Base-by-base conservation (phyloP, 2,888 invertebrate genomes). In the Chironomus riparius region DNA sequence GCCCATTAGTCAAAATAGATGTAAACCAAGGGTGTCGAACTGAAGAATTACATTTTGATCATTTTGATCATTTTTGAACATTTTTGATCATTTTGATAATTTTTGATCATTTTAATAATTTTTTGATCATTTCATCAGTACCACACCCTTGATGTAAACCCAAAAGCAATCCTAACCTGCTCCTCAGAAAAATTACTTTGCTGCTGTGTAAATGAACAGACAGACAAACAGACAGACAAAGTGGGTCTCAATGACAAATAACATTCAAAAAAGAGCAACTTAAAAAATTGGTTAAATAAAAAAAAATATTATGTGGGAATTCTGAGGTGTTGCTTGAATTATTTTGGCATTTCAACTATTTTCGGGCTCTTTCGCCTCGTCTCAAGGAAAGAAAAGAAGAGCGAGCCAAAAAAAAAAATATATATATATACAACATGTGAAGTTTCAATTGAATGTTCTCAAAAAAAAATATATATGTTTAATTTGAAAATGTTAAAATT, bases 321-420 rank as follows among this genome's bases (percentile, higher is more conserved):
- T 71, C 28, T 56, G 71, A 71, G 71, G 71, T 71, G 71, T 71
- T 71, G 71, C 71, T 50, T n/a, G 71, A 71, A 71, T 56, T 71
- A 56, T 71, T 71, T 71, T 71, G 71, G 71, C 71, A 71, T 71
- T 71, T 71, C 71, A 47, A 47, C 28, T 71, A 71, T 71, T 70
- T 71, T 47, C 50, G 13, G 21, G 12, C 24, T 65, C 65, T 56
- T 10, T 70, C 48, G 48, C n/a, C 12, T 47, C 18, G 5, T 56
- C n/a, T 15, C 56, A 56, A 56, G 15, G 15, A 38, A 10, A 38
- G 38, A 38, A 38, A 38, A 38, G 7, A 38, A 65, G 18, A 65
- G n/a, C 24, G 24, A 24, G 56, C 56, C n/a, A 56, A 56, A 15
- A 65, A 65, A 10, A 62, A 18, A 22, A 62, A 48, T 3, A 48